These are phyloP conservation scores for Ophion obscuratus DNA, from an alignment of 2,888 invertebrate species.

Conservation along the genomic window DNA sequence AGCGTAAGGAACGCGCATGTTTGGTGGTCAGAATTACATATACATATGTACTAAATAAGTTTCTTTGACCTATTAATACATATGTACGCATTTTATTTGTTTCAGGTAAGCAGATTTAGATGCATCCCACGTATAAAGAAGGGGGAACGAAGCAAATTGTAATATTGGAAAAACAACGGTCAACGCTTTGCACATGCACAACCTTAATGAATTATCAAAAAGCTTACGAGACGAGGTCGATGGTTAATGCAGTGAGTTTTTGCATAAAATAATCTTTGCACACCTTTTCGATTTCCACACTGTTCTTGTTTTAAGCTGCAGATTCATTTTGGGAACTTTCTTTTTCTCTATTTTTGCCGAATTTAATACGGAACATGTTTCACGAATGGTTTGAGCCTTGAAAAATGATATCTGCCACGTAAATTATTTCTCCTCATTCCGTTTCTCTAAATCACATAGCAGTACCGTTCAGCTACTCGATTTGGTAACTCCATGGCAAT, in stretches of 20 bases:
- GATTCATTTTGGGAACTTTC: not conserved
- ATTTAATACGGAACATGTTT: too few relatives aligned
- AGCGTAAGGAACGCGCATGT: not conserved
- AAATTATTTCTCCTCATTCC: too few relatives aligned
- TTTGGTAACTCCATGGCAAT: too few relatives aligned
- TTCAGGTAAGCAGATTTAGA: not conserved
- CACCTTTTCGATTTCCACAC: not conserved
- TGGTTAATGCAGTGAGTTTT: not conserved
- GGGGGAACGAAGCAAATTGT: not conserved
- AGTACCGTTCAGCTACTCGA: too few relatives aligned
- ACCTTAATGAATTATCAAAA: not conserved
- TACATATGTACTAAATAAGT: not conserved
- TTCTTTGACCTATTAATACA: not conserved
- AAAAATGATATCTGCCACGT: too few relatives aligned
- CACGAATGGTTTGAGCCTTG: too few relatives aligned
- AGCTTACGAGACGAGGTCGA: not conserved
- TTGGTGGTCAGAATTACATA: not conserved
- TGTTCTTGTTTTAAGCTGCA: not conserved
- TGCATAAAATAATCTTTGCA: not conserved
- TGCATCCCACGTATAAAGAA: not conserved
- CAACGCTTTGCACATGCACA: not conserved
- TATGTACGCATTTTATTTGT: too few relatives aligned
- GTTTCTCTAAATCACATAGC: too few relatives aligned
- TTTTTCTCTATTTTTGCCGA: not conserved
- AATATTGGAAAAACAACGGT: not conserved